These are phyloP conservation scores for Chaetops frenatus DNA, from an alignment of 2,113 vertebrate species.

Conservation along the genomic window DNA sequence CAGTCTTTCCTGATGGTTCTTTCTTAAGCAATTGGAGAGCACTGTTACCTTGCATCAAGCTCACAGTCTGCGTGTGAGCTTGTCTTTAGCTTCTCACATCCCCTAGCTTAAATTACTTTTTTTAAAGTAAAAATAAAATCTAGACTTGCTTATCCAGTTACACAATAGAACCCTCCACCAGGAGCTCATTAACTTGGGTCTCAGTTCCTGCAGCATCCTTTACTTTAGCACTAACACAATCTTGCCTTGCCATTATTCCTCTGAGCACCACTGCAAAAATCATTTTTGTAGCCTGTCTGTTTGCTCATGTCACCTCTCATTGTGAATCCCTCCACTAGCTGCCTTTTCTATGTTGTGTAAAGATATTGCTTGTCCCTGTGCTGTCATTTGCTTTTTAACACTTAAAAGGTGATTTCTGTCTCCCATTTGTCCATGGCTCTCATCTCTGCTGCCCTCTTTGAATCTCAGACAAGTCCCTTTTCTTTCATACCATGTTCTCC, in stretches of 20 bases:
- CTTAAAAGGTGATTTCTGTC: neutral
- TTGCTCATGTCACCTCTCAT: neutral
- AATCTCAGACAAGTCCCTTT: neutral
- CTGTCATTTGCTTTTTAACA: neutral
- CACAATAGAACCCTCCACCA: neutral
- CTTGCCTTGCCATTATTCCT: neutral
- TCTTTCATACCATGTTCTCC: neutral
- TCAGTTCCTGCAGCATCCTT: neutral
- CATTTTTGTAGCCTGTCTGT: neutral
- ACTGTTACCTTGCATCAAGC: neutral
- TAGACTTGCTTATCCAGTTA: neutral
- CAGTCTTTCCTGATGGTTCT: neutral
- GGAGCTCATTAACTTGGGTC: neutral
- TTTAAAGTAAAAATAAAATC: neutral
- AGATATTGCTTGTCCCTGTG: neutral
- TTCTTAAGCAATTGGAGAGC: neutral
- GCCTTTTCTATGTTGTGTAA: neutral
- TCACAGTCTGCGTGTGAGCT: neutral
- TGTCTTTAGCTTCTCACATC: neutral
- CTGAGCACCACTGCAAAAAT: neutral
- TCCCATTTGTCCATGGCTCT: neutral
- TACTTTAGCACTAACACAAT: neutral
- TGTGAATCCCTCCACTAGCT: neutral
- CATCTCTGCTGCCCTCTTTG: neutral
- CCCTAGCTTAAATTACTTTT: neutral